These are phyloP conservation scores for Nemurella pictetii DNA, from an alignment of 2,888 invertebrate genomes.

Conservation along the genomic window DNA sequence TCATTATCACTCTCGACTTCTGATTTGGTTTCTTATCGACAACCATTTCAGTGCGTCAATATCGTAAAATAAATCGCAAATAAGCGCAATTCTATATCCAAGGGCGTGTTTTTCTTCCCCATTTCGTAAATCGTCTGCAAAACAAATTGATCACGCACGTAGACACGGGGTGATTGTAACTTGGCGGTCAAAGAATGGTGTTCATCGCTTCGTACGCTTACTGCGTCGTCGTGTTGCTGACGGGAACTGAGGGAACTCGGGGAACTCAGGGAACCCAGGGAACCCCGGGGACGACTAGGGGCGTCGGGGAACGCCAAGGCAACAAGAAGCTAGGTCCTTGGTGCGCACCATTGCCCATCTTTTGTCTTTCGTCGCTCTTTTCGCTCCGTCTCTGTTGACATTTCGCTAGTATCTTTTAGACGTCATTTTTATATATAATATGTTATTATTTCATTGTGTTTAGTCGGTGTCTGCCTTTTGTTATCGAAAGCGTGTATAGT, in stretches of 20 bases:
- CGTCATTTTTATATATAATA: constrained; percentile 34
- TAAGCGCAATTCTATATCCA: background rate
- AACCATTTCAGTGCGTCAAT: too few species aligned
- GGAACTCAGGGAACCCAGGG: background rate
- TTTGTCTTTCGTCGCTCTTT: constrained; percentile 22
- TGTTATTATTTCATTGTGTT: constrained; percentile 34
- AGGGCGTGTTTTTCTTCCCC: background rate
- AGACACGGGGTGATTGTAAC: background rate
- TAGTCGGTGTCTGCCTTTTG: constrained; percentile 29
- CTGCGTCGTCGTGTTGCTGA: background rate
- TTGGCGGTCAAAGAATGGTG: background rate
- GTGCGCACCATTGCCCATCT: constrained; percentile 24
- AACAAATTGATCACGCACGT: background rate
- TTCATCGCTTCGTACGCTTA: background rate
- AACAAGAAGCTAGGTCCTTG: background rate
- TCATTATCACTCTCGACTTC: too few species aligned
- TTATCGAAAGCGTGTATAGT: constrained; percentile 26
- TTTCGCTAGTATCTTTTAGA: constrained; percentile 23
- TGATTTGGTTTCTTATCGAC: too few species aligned
- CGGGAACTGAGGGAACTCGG: background rate
- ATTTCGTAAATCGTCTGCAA: background rate
- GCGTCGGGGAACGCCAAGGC: too few species aligned
- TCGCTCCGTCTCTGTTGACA: constrained; percentile 31
- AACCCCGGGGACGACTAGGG: background rate
- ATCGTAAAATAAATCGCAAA: background rate